Evolutionary conservation across 2,797 vertebrate genomes (phyloP), one percentile per base, ranked within the genome.

Genomic region (Spheniscus humboldti): DNA sequence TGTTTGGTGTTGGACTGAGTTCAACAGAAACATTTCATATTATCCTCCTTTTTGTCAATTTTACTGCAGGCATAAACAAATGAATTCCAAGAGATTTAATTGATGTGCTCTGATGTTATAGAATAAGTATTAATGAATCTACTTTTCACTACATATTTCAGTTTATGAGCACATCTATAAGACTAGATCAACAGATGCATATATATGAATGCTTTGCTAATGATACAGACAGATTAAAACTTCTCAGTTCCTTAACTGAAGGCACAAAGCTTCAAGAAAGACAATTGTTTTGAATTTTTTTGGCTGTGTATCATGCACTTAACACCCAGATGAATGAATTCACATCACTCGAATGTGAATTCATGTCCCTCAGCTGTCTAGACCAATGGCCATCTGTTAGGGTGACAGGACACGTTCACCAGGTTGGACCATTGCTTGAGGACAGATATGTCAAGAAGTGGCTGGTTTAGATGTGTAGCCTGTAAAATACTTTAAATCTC

Each of bases 401-500:
- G 39, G 60, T n/a, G 33, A 64, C 67, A 92, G 43, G 30, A 59
- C 41, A 63, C 1, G 2, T 59, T 88, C 76, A 71, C 73, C 81
- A 76, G 73, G 57, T 35, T 91, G 76, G 89, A 66, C 64, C 23
- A 14, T 69, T 89, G 50, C 78, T 95, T 69, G 62, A 86, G 72
- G 94, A 85, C 33, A 92, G 50, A 78, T 30, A 62, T 53, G 78
- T 72, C 67, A 96, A 82, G 77, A 82, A 87, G 24, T 56, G 57
- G 20, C 66, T 88, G 43, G 50, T 90, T 94, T 68, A 81, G 50
- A 64, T 55, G 18, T 19, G 30, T 53, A 90, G 48, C 27, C 37
- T 83, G 68, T 45, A 90, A 86, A 96, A 94, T 31, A 55, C n/a
- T 94, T 88, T 64, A 68, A 74, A 95, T 56, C 31, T 80, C 48